phyloP scores from a whole-genome alignment of 1,140 invertebrate genomes.

The Leguminivora glycinivorella region DNA sequence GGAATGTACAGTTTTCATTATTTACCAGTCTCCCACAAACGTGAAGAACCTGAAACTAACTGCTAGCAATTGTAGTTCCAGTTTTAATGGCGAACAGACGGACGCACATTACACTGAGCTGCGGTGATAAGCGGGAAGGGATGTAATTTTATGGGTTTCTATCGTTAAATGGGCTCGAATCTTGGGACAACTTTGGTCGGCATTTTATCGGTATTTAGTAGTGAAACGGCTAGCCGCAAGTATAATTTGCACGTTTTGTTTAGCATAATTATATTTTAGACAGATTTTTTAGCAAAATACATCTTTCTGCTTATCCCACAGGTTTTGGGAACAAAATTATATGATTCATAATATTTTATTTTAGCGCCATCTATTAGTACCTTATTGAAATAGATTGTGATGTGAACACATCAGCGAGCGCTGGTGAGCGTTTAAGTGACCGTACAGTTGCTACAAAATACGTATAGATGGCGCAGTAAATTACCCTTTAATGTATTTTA shows the following conservation, averaged over 20 bases:
- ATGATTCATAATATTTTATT: background rate
- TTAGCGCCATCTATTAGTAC: background rate
- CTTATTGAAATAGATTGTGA: background rate
- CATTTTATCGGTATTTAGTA: background rate
- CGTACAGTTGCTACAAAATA: background rate
- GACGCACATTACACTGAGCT: slow-evolving; percentile 13
- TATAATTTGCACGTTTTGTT: background rate
- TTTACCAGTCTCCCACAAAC: background rate
- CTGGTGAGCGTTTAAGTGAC: background rate
- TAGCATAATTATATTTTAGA: no score
- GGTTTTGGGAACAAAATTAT: no score
- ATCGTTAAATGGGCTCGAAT: background rate
- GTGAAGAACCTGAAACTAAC: slow-evolving; percentile 11
- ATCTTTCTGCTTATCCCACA: background rate
- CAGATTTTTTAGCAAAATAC: background rate
- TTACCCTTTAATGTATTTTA: background rate
- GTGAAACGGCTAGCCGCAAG: background rate
- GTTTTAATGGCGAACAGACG: slow-evolving; percentile 17
- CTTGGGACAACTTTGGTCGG: background rate
- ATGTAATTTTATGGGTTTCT: background rate
- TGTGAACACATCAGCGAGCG: background rate
- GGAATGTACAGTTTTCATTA: background rate
- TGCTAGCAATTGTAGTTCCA: background rate
- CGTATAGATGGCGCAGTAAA: background rate
- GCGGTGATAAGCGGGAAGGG: slow-evolving; percentile 10